phyloP scores from a whole-genome alignment of 2,888 invertebrate genomes.

The Meta bourneti region DNA sequence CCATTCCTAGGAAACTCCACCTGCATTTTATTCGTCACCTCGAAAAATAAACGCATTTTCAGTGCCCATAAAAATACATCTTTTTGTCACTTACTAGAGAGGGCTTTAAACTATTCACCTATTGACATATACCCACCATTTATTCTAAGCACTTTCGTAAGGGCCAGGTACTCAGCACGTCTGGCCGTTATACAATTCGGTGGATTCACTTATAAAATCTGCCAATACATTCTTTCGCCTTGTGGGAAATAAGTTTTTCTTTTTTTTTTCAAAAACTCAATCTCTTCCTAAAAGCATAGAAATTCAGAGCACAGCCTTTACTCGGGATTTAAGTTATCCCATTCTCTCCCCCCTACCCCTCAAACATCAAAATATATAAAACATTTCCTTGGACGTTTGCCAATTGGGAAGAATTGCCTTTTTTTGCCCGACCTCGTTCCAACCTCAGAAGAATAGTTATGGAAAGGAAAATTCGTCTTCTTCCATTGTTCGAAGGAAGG shows the following conservation, averaged over 20 bases:
- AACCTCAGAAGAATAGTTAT: neutral
- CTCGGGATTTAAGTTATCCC: neutral
- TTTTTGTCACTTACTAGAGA: neutral
- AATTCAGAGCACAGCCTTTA: neutral
- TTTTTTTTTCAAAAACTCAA: neutral
- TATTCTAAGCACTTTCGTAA: neutral
- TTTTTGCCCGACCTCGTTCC: slow-evolving; percentile 4
- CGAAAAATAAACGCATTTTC: neutral
- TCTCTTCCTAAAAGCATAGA: neutral
- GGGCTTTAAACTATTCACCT: neutral
- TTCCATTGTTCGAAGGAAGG: neutral
- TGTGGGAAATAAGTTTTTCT: neutral
- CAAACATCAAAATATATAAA: slow-evolving; percentile 21
- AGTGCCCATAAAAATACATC: neutral
- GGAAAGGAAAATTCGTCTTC: neutral
- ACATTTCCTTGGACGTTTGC: slow-evolving; percentile 31
- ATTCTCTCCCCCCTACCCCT: neutral
- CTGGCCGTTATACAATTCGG: neutral
- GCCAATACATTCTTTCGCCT: neutral
- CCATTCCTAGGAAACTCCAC: no score
- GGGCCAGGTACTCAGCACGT: neutral
- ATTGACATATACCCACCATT: neutral
- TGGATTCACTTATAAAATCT: neutral
- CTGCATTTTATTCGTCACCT: neutral
- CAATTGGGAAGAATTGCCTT: slow-evolving; percentile 10